These are phyloP conservation scores for Nanger granti DNA, from an alignment of 2,113 vertebrate genomes.

Conservation along the genomic window DNA sequence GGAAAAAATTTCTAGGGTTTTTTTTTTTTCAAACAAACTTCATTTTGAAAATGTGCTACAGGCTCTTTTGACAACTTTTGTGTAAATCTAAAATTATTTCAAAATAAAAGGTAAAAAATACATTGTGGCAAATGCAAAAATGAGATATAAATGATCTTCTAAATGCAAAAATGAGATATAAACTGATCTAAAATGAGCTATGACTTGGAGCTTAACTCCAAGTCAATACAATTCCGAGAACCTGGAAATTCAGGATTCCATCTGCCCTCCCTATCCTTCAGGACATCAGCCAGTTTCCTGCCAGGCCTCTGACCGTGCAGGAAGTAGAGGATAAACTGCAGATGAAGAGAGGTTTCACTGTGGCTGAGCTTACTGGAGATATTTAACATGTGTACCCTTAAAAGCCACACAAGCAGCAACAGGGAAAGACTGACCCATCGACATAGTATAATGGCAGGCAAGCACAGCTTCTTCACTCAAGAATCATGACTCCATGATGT, in stretches of 20 bases:
- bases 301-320: not conserved
- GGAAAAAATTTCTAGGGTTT: not conserved
- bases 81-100: conserved; percentile 14
- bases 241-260: not conserved
- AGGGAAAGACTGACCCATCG: not conserved
- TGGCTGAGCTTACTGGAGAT: not conserved
- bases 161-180: not conserved
- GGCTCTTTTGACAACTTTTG: not conserved
- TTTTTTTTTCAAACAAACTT: not conserved
- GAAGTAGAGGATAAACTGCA: not conserved
- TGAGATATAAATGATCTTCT: not conserved
- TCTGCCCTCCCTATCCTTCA: not conserved
- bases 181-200: not conserved
- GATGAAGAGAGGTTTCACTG: not conserved
- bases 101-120: not conserved
- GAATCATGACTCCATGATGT: not conserved
- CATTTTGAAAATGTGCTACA: not conserved
- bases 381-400: not conserved
- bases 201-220: not conserved
- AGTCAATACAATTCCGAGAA: not conserved
- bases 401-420: not conserved
- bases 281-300: not conserved
- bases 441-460: not conserved
- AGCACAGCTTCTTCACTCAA: not conserved
- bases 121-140: not conserved